Conservation (phyloP, 2,888 invertebrate species). For the Hermaeophaga mercurialis region DNA sequence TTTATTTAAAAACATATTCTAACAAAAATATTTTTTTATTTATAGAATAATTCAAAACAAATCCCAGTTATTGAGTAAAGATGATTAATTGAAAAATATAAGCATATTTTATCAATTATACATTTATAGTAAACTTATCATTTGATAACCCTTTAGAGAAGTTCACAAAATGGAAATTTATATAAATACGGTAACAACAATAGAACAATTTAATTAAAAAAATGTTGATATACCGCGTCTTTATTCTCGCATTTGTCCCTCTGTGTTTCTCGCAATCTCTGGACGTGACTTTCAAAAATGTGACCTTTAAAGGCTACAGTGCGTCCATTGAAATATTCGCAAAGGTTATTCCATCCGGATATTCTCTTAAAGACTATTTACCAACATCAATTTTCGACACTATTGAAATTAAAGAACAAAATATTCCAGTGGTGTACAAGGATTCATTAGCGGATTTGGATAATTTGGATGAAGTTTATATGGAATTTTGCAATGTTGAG, state of each 20-base stretch:
- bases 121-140: no score
- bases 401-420: slow-evolving; percentile 41
- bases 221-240: slow-evolving; percentile 11
- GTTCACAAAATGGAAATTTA: no score
- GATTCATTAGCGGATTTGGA: slow-evolving; percentile 42
- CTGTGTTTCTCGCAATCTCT: slow-evolving; percentile 23
- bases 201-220: no score
- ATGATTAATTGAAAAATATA: no score
- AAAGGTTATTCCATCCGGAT: slow-evolving; percentile 37
- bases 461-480: slow-evolving; percentile 39
- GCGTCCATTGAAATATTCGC: slow-evolving; percentile 43
- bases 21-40: no score
- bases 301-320: slow-evolving; percentile 41
- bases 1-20: no score
- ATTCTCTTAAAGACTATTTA: slow-evolving; percentile 41
- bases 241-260: slow-evolving; percentile 23
- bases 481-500: neutral
- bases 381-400: slow-evolving; percentile 40
- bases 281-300: slow-evolving; percentile 44
- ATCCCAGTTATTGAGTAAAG: no score
- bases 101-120: no score
- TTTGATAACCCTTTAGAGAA: no score
- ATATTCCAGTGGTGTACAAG: slow-evolving; percentile 42
- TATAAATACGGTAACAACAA: no score
- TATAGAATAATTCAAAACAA: no score